Base-by-base conservation (phyloP, 2,888 invertebrate genomes). In the Luperina testacea region DNA sequence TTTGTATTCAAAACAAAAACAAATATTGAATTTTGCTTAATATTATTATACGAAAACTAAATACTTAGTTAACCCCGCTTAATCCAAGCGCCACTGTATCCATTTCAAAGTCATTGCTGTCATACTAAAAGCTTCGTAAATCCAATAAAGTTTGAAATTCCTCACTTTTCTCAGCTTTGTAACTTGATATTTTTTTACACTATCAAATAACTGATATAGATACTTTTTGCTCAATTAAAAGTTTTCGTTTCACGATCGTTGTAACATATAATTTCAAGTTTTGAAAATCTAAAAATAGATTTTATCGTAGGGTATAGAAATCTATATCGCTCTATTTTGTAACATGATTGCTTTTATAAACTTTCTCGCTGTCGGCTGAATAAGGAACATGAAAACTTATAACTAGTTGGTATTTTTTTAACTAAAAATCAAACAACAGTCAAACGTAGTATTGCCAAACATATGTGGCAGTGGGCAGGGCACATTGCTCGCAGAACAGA, bases 61-160 rank as follows among this genome's bases (percentile, higher is more conserved):
- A 72, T 57, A 45, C 45, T 45, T 45, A 65, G 63, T 82, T 65
- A 57, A 73, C 17, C 6, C 42, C 2, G 15, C 13, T 85, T 76
- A 86, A 86, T 86, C 64, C 59, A 67, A 45, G 59, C 38, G 42
- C 38, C 57, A 45, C 45, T 61, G 71, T 68, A 83, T 83, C 71
- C 87, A 48, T 83, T 74, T 83, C 78, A 83, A 86, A 77, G 87
- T 78, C 71, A 78, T 38, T n/a, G 13, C 63, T 86, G 71, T 83
- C 71, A 78, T 48, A 32, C 17, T 82, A 20, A 70, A 77, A 70
- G 74, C 70, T 72, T 72, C 24, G 17, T 72, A 57, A 73, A 83
- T 78, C 68, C 64, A 61, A 74, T 78, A 61, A 86, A 83, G 13
- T 87, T 72, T 65, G 32, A 72, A 69, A 83, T 65, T 65, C 13